Base-by-base conservation (phyloP, 2,113 vertebrate species). In the Engraulis encrasicolus region DNA sequence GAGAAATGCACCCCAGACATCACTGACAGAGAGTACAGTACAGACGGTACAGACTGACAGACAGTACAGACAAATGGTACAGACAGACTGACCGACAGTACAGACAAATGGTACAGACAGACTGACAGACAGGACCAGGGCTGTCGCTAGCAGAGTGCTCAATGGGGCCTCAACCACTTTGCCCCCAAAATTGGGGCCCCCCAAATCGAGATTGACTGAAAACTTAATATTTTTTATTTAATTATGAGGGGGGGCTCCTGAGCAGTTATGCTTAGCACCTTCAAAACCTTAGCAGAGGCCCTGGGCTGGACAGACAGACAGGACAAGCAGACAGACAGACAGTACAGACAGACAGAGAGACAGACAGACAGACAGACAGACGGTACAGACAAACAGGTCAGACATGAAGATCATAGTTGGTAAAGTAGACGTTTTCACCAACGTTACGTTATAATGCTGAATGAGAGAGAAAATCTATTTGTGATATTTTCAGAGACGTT, bases 401-500 rank as follows among this genome's bases (percentile, higher is more conserved):
- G 95, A 92, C 95, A 88, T 85, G 82, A 90, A 91, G 96, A 96
- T 96, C 95, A 94, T 96, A 96, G 96, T 96, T 74, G 66, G 66
- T 74, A 74, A 96, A 95, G 96, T 97, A 98, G 97, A 98, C 95
- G 96, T 95, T 95, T 94, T 95, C 96, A 96, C 95, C 66, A 92
- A 97, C 96, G 96, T 97, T n/a, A n/a, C n/a, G n/a, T n/a, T n/a
- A 96, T 97, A 96, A 97, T 97, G 97, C 97, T 96, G 96, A 97
- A 97, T 97, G 97, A 99, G 96, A 98, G 98, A 97, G 94, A 98
- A n/a, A 97, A 97, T 97, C 97, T 99, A 99, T 99, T 99, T 99
- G 98, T 99, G 97, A 99, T 99, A 99, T 98, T 99, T 99, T 99
- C 98, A 97, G 96, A 99, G 97, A 98, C 97, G 97, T 98, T 98